A percentile compares a stretch with the other conserved stretches of the same genome.
These are phyloP conservation scores for Neomonachus schauinslandi DNA, from an alignment of 2,113 vertebrate species.

Conservation along the genomic window DNA sequence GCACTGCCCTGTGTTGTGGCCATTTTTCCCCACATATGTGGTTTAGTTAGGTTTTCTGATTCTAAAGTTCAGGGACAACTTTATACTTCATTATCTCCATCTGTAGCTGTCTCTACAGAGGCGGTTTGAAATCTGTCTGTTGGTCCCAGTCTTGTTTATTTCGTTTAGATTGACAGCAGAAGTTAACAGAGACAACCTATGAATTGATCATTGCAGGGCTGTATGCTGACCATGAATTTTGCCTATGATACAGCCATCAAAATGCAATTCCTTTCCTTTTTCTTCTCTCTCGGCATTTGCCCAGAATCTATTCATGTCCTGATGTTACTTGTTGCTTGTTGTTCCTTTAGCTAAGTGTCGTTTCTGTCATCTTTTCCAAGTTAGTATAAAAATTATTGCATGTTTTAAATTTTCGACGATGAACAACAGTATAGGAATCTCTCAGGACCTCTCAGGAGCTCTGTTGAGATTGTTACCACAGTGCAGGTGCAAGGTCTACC, in stretches of 20 bases:
- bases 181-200: not conserved
- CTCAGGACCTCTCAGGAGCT: not conserved
- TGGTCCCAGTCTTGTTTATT: not conserved
- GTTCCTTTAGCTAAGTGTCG: not conserved
- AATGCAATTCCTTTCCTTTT: not conserved
- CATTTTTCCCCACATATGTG: not conserved
- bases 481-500: not conserved
- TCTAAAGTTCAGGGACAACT: not conserved
- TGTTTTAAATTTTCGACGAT: not conserved
- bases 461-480: not conserved
- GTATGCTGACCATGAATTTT: not conserved
- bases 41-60: conserved; percentile 40
- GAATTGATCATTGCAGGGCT: not conserved
- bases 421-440: not conserved
- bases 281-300: not conserved
- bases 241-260: not conserved
- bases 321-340: not conserved
- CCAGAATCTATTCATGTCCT: not conserved
- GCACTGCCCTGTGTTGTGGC: not conserved
- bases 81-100: not conserved
- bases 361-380: not conserved
- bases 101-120: not conserved
- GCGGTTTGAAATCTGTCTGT: not conserved
- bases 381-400: not conserved
- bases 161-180: not conserved